Evolutionary conservation across 2,113 vertebrate genomes (phyloP), one percentile per base, ranked within the genome.

Genomic region (Nothobranchius furzeri): DNA sequence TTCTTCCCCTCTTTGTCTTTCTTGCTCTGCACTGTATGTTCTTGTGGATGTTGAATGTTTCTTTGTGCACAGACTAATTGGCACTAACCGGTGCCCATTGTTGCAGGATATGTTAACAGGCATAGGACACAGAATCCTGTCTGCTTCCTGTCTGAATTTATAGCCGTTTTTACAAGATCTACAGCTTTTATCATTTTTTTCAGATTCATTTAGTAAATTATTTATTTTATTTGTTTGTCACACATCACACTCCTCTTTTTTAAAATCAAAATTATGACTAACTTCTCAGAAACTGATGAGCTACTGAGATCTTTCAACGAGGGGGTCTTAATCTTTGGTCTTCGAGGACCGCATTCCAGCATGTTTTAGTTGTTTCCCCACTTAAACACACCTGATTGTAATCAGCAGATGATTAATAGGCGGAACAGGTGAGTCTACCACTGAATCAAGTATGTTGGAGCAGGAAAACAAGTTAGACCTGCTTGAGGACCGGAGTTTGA

Each of bases 31-130:
- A 30, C 53, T 70, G 17, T 64, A 79, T 70, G 60, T 86, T 83
- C 65, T 68, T 68, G 68, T 69, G 37, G 48, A 73, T 35, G 54
- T 62, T 81, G 70, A 85, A 85, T 78, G 75, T 79, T 76, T 83
- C 70, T 73, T 79, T 82, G 76, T 85, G 63, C 45, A 45, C 11
- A 54, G 25, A 71, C 52, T 70, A 71, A 70, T 69, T 61, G 74
- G 80, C 76, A 84, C 70, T 1, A 71, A 75, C 51, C 46, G 13
- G 68, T 10, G 49, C 68, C 65, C 72, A 69, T 67, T 78, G 48
- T 72, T 11, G 68, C 78, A 79, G 79, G 57, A 80, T 64, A 64
- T 35, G 37, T 15, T 45, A 15, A 47, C 43, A 61, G 66, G 53
- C 42, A 64, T 81, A 55, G 40, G 36, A 47, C 42, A 64, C 48